These are phyloP conservation scores for Ophthalmolycus amberensis DNA, from an alignment of 2,113 vertebrate genomes.

Conservation along the genomic window DNA sequence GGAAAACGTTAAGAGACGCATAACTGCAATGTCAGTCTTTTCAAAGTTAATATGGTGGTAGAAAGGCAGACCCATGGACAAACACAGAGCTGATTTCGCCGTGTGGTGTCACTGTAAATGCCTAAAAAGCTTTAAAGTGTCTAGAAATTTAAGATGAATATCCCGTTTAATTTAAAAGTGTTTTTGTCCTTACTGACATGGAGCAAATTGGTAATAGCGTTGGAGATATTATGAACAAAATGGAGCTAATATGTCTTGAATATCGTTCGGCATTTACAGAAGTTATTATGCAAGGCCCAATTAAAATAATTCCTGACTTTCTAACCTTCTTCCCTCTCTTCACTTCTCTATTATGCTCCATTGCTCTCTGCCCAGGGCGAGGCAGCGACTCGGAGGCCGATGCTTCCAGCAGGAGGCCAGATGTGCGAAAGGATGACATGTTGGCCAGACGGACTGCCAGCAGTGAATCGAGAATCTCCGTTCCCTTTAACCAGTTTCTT, in stretches of 20 bases:
- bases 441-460: conserved; percentile 90
- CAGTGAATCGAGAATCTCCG: conserved; percentile 88
- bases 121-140: neutral
- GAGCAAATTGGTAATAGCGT: neutral
- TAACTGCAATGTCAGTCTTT: neutral
- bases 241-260: neutral
- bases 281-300: conserved; percentile 11
- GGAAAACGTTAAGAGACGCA: neutral
- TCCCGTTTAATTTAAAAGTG: neutral
- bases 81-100: neutral
- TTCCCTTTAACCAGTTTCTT: conserved; percentile 98
- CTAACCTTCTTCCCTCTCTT: conserved; percentile 16
- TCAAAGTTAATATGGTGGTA: neutral
- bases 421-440: conserved; percentile 98
- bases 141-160: neutral
- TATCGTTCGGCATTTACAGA: neutral
- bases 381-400: conserved; percentile 93
- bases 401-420: conserved; percentile 90
- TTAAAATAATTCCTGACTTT: conserved; percentile 6
- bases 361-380: conserved; percentile 84
- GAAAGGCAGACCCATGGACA: neutral
- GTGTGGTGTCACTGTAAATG: neutral
- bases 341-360: neutral
- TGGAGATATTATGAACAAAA: neutral
- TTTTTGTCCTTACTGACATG: neutral